Evolutionary conservation across 2,888 invertebrate genomes (phyloP), one percentile per base, ranked within the genome.

Genomic region (Pogonocherus hispidulus): DNA sequence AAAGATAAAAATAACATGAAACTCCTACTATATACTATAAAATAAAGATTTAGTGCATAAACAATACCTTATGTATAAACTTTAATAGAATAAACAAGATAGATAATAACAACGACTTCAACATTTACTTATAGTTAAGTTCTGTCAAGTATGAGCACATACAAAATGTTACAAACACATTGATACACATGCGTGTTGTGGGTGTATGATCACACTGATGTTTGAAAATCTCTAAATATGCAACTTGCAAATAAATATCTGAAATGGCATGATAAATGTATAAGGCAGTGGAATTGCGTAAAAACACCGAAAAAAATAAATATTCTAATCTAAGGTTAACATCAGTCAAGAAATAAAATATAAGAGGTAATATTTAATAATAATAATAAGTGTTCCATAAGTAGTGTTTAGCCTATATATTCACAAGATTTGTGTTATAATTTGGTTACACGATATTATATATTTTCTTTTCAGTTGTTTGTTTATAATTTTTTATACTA

Each of bases 1-100:
- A 80, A 81, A 72, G 79, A 78, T 77, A 78, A 71, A 52, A 78
- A 76, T 75, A 77, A 81, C 79, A 78, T 79, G 80, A 79, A 81
- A 79, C 78, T 79, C 76, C 70, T 79, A 75, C 70, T 65, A 75
- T 77, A 75, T 55, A 69, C 63, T 71, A 74, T 80, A 81, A 80
- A 80, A 81, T 76, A 79, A 74, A 76, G 75, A 79, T 81, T 79
- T 78, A 80, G 79, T 80, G 79, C 79, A 80, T 80, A 81, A 82
- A 81, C 79, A 80, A 81, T 81, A 82, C 81, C 81, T 80, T 82
- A 82, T 77, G 81, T 83, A 83, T 83, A 83, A 84, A 79, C 80
- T 83, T 82, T 78, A 83, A 84, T 84, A 84, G 82, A 84, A 84
- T 84, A 85, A 84, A 84, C 83, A 85, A 83, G 83, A 82, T 74